phyloP scores from a whole-genome alignment of 2,888 invertebrate species.

The Sceliomorpha sp. region DNA sequence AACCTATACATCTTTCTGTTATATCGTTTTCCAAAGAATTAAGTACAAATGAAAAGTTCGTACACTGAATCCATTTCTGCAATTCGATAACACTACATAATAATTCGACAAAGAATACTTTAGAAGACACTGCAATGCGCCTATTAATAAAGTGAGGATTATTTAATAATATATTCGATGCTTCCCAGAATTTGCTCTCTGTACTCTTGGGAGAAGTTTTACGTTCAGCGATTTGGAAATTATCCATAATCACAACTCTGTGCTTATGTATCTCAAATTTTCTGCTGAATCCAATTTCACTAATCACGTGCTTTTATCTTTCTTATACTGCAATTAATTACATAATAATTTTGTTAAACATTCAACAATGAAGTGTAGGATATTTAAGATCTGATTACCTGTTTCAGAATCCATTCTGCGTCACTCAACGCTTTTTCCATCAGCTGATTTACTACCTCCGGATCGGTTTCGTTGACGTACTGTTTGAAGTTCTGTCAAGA shows the following conservation, averaged over 20 bases:
- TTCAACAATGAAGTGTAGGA: neutral
- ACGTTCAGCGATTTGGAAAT: slow-evolving; percentile 29
- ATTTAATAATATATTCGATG: slow-evolving; percentile 83
- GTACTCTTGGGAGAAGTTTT: slow-evolving; percentile 6
- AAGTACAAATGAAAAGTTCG: slow-evolving; percentile 20
- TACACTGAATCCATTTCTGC: slow-evolving; percentile 29
- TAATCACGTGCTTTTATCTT: slow-evolving; percentile 38
- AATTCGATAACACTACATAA: slow-evolving; percentile 27
- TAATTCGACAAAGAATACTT: slow-evolving; percentile 59
- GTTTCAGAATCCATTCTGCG: slow-evolving; percentile 89
- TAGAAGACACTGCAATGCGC: slow-evolving; percentile 83
- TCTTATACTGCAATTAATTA: slow-evolving; percentile 64
- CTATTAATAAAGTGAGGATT: slow-evolving; percentile 88
- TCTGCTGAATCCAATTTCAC: slow-evolving; percentile 13
- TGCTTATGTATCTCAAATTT: slow-evolving; percentile 26
- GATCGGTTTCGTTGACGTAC: slow-evolving; percentile 87
- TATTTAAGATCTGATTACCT: slow-evolving; percentile 81
- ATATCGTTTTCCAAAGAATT: slow-evolving; percentile 50
- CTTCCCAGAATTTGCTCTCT: slow-evolving; percentile 83
- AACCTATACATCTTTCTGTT: slow-evolving; percentile 9
- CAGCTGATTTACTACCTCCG: slow-evolving; percentile 87
- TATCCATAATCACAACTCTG: slow-evolving; percentile 44
- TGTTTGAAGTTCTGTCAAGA: slow-evolving; percentile 87
- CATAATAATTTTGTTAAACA: slow-evolving; percentile 11
- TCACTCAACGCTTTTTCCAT: slow-evolving; percentile 87